Evolutionary conservation across 2,888 invertebrate genomes (phyloP), one percentile per base, ranked within the genome.

Genomic region (Hypselothyrea guttata): DNA sequence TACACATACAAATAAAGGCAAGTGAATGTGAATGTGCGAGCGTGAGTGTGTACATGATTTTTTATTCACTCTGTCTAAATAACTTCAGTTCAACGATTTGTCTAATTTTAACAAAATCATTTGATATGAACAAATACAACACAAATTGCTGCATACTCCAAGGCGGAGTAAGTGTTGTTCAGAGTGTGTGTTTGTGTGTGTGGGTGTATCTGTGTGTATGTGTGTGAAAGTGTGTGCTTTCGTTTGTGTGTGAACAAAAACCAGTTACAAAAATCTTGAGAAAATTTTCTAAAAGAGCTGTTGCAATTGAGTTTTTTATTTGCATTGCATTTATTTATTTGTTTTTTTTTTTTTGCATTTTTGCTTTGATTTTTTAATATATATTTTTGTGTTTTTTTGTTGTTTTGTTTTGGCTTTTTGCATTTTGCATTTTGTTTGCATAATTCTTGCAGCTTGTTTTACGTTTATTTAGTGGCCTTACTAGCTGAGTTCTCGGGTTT

Each of bases 251-350:
- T 53, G 44, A n/a, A 69, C 59, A 37, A 49, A 42, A 48, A 51
- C 41, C 48, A 55, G 63, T 49, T 73, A 60, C 45, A 76, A 62
- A 59, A 49, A 35, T 49, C 54, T 71, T 60, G 59, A 60, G 72
- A 75, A 72, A 63, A 68, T 54, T 57, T 71, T 68, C 72, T 63
- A 71, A 69, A 69, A 69, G 70, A 67, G 63, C 41, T 55, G 55
- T 44, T 64, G 71, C 67, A 57, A 48, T 51, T 44, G 52, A 52
- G 49, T 37, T 58, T 45, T 47, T 40, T 44, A 54, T 58, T 55
- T 48, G 49, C 15, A 56, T 40, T 37, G 11, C 34, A 42, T 55
- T 22, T 40, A 1, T 40, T 41, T 54, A 27, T 30, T 33, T 8
- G n/a, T 47, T 33, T 1, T 30, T 34, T 48, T 58, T 46, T 22